Evolutionary conservation across 1,140 invertebrate genomes (phyloP), one percentile per base, ranked within the genome.

Genomic region (Bemisia tabaci): DNA sequence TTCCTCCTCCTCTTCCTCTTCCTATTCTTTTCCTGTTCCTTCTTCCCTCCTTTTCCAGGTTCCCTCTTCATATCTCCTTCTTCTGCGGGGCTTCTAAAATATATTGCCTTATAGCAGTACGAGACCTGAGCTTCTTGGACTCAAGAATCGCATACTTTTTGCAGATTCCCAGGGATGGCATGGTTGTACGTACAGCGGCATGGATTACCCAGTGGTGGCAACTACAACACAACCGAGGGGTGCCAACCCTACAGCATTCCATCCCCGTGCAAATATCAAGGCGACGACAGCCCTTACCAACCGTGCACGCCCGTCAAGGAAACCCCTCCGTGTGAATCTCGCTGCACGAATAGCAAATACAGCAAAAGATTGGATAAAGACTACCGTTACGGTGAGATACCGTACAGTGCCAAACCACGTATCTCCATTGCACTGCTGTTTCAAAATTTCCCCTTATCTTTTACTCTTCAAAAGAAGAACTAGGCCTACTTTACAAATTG

Each of bases 1-100:
- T 33, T 65, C 26, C 27, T 60, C 63, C 9, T 27, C 62, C 22
- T 26, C 67, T 26, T 59, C 39, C 63, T 27, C 59, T 22, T 70
- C 59, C 63, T 65, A 71, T 60, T 67, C 59, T 22, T 23, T 60
- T 25, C 25, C 59, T 63, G 24, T 64, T 68, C 48, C 68, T 65
- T 61, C 59, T 39, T 63, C 33, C 26, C 59, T 63, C 48, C 39
- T 68, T 64, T 62, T 26, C 64, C 58, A 39, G 61, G 60, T 64
- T 60, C 65, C 60, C 33, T 25, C 65, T 64, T 69, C 62, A 67
- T 59, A 64, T 58, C 60, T 70, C 26, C 63, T 5, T 65, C 62
- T 17, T n/a, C n/a, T n/a, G n/a, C n/a, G n/a, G n/a, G n/a, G n/a
- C n/a, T n/a, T n/a, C n/a, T n/a, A n/a, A n/a, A n/a, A n/a, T n/a